phyloP scores from a whole-genome alignment of 2,888 invertebrate species.

The Diarsia rubi region DNA sequence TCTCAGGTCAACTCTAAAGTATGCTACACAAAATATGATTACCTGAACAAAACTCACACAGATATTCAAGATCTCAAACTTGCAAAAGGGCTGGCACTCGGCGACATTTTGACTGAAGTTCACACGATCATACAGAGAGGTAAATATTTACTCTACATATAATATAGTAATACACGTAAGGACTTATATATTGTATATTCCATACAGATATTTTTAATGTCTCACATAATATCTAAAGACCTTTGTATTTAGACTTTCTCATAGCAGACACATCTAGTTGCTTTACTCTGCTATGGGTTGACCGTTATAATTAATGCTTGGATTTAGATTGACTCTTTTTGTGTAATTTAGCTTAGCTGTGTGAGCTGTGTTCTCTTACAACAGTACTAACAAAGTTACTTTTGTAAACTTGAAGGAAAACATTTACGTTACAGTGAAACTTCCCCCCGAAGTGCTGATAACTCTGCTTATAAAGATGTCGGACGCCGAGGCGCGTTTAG shows the following conservation, averaged over 20 bases:
- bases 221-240: background rate
- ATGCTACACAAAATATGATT: slow-evolving; percentile 6
- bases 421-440: slow-evolving; percentile 92
- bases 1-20: background rate
- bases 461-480: slow-evolving; percentile 96
- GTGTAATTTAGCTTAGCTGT: background rate
- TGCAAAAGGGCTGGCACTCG: slow-evolving; percentile 97
- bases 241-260: background rate
- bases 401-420: too few species aligned
- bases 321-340: background rate
- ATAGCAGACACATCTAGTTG: too few species aligned
- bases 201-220: background rate
- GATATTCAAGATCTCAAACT: slow-evolving; percentile 96
- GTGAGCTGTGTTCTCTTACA: background rate
- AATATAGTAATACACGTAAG: too few species aligned
- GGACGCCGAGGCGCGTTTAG: slow-evolving; percentile 96
- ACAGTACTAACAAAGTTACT: background rate
- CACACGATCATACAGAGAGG: slow-evolving; percentile 97
- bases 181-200: background rate
- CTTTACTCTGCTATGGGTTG: background rate
- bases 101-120: slow-evolving; percentile 98
- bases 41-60: slow-evolving; percentile 68
- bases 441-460: slow-evolving; percentile 95
- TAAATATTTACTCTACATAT: slow-evolving; percentile 86
- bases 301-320: background rate